Base-by-base conservation (phyloP, 1,140 invertebrate genomes). In the Zaprionus ornatus region DNA sequence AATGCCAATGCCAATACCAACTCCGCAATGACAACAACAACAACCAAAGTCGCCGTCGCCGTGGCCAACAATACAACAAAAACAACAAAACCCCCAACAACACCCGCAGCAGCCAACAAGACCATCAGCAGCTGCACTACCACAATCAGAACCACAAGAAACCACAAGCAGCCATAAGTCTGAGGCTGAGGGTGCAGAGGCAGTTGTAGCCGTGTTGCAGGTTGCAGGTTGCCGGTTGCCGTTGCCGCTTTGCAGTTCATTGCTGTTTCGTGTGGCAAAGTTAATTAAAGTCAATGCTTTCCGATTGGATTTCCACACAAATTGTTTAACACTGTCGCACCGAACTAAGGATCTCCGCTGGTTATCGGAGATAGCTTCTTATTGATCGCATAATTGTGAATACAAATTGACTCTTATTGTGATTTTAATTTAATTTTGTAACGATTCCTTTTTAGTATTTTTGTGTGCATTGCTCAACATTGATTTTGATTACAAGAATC, bases 21-120 rank as follows among this genome's bases (percentile, higher is more conserved):
- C 57, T 57, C 80, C 32, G 56, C 79, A 50, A 77, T 76, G 59
- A 63, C 68, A 40, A 72, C 65, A 40, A 72, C 62, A 69, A 48
- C 72, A 50, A 76, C 59, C 59, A 82, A 74, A 55, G 68, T 82
- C 32, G 77, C 76, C 69, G 62, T 83, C 29, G 74, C 70, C 70
- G 50, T 61, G 56, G 27, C 50, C 42, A 63, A 48, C 60, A 65
- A 63, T 48, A 52, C 25, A 40, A 21, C 56, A 63, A 61, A 35
- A 45, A 42, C 40, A 29, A 37, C 48, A 23, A 19, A 56, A 69
- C 21, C 54, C 52, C 40, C 66, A 52, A 27, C 13, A 7, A 19
- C 45, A 12, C 19, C 19, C 32, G 21, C 13, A 21, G 45, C 25
- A 45, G 37, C 35, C 35, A 45, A 45, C 61, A 76, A 65, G 29